A percentile compares a stretch with the other conserved stretches of the same genome.
These are phyloP conservation scores for Caiman crocodilus DNA, from an alignment of 2,797 vertebrate species.

Conservation along the genomic window DNA sequence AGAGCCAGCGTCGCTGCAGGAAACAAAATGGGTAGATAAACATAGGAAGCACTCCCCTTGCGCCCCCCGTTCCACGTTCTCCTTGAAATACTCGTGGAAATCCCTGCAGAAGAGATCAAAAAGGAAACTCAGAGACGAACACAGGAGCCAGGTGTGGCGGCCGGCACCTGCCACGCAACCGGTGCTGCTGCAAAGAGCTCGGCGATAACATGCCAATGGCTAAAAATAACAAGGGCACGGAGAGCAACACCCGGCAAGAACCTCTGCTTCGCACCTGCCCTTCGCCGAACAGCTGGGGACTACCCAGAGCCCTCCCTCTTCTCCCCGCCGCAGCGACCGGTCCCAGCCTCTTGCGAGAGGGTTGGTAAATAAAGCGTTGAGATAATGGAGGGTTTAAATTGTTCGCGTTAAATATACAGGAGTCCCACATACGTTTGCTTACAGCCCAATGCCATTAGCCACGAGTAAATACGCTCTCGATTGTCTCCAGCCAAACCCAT, in stretches of 20 bases:
- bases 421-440: background rate
- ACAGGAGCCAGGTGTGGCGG: slow-evolving; percentile 60
- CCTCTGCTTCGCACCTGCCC: background rate
- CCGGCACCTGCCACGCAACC: slow-evolving; percentile 1
- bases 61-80: background rate
- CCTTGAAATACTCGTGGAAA: slow-evolving; percentile 71
- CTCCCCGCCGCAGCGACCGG: background rate
- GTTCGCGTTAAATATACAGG: slow-evolving; percentile 4
- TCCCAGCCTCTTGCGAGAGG: background rate
- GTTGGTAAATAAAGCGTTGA: background rate
- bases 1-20: slow-evolving; percentile 26
- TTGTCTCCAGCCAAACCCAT: background rate
- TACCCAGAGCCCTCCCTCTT: background rate
- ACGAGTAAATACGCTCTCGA: background rate
- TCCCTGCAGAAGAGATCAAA: slow-evolving; percentile 62
- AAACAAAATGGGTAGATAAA: slow-evolving; percentile 46
- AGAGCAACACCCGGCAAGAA: background rate
- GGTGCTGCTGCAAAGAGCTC: background rate
- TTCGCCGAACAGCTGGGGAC: slow-evolving; percentile 26
- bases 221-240: background rate
- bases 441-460: background rate
- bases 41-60: slow-evolving; percentile 8
- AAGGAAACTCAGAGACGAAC: slow-evolving; percentile 49
- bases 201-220: background rate
- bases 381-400: background rate